Conservation (phyloP, 2,797 vertebrate genomes). For the Hyperoplus immaculatus region DNA sequence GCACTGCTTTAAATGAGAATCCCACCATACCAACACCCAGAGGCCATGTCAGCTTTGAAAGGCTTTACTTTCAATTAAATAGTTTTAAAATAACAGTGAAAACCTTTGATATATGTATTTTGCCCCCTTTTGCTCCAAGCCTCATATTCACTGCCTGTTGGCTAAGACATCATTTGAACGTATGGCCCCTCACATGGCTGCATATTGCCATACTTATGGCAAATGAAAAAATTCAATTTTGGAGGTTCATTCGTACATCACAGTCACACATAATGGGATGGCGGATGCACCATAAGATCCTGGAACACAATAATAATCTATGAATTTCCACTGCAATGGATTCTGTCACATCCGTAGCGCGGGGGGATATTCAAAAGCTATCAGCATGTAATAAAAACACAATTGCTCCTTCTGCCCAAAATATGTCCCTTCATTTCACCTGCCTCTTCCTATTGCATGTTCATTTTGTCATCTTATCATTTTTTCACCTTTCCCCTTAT, state of each 20-base stretch:
- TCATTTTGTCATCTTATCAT: slow-evolving; percentile 8
- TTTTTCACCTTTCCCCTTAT: not conserved
- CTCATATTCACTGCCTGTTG: slow-evolving; percentile 29
- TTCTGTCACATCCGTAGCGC: slow-evolving; percentile 54
- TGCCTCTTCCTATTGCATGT: not conserved
- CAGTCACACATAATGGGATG: slow-evolving; percentile 32
- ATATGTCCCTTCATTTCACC: slow-evolving; percentile 7
- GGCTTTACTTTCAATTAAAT: slow-evolving; percentile 23
- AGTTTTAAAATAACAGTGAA: slow-evolving; percentile 15
- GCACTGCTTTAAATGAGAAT: slow-evolving; percentile 12
- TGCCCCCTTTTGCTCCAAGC: slow-evolving; percentile 4
- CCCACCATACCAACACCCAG: slow-evolving; percentile 13
- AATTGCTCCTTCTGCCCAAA: slow-evolving; percentile 19
- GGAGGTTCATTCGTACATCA: slow-evolving; percentile 9
- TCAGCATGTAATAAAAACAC: slow-evolving; percentile 49
- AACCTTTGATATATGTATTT: slow-evolving; percentile 35
- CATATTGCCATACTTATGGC: slow-evolving; percentile 37
- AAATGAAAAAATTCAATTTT: slow-evolving; percentile 47
- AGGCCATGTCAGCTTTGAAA: slow-evolving; percentile 32
- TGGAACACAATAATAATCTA: slow-evolving; percentile 39
- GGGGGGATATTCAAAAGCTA: slow-evolving; percentile 29
- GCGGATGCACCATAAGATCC: slow-evolving; percentile 1
- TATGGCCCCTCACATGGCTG: slow-evolving; percentile 31
- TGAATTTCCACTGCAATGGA: slow-evolving; percentile 46
- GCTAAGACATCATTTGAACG: slow-evolving; percentile 13